Evolutionary conservation across 2,888 invertebrate species (phyloP).

Genomic region (Cistogaster globosa): DNA sequence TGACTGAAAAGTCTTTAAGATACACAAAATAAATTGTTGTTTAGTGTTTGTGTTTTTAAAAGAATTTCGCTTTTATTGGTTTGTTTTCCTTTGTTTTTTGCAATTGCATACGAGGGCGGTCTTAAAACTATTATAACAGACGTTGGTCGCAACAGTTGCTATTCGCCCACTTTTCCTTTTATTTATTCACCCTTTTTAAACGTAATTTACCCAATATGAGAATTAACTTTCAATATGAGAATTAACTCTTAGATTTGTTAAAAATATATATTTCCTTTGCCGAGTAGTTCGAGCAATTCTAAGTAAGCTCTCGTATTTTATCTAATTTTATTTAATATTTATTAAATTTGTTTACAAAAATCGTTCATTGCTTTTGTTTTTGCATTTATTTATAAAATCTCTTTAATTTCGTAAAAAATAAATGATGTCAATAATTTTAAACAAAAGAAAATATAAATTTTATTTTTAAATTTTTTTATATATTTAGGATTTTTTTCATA

Average conservation of each 20-base stretch:
- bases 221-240: no score
- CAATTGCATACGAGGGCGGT: background rate
- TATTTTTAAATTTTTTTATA: background rate
- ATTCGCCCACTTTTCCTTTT: no score
- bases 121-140: background rate
- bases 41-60: slow-evolving; percentile 1
- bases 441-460: slow-evolving; percentile 4
- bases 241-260: no score
- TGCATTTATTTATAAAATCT: slow-evolving; percentile 38
- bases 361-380: slow-evolving; percentile 3
- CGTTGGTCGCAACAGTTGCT: no score
- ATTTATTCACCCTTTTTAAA: no score
- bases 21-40: background rate
- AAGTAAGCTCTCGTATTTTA: background rate
- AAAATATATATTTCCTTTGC: no score
- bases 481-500: no score
- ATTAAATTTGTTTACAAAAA: slow-evolving; percentile 46
- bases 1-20: slow-evolving; percentile 32
- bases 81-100: no score
- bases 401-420: background rate
- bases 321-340: slow-evolving; percentile 5
- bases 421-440: slow-evolving; percentile 36
- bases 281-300: background rate
- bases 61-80: background rate
- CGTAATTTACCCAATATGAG: no score